Percentiles rank a stretch among this genome's conserved stretches.
Evolutionary conservation across 35 echinoderm and acorn worm genomes (phyloP).

Genomic region (Apostichopus parvimensis): DNA sequence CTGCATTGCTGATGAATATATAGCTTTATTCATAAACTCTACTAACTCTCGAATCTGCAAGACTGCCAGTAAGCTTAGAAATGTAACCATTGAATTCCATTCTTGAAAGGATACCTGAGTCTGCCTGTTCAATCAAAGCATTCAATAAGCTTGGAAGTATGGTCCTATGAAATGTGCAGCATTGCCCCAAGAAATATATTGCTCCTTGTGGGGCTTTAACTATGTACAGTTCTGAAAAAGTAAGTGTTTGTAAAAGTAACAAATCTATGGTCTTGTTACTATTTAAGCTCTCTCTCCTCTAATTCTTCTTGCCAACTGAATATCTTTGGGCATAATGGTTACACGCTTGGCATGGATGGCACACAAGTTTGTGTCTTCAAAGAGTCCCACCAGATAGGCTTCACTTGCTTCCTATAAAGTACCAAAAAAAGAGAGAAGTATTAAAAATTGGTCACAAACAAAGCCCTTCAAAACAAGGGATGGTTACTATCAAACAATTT

Average conservation of each 20-base stretch:
- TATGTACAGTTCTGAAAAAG: background rate
- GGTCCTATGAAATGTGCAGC: constrained; percentile 32
- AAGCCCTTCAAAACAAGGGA: too few relatives aligned
- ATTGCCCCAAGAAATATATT: constrained; percentile 41
- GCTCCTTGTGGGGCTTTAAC: constrained; percentile 34
- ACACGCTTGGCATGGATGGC: constrained; percentile 98
- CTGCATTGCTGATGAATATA: too few relatives aligned
- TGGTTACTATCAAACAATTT: too few relatives aligned
- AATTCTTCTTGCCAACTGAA: constrained; percentile 89
- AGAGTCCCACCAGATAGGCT: constrained; percentile 92
- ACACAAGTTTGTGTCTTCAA: constrained; percentile 98
- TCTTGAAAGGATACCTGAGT: background rate
- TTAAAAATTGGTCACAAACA: too few relatives aligned
- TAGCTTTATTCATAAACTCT: too few relatives aligned
- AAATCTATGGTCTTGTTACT: background rate
- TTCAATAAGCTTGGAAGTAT: background rate
- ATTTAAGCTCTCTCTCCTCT: constrained; percentile 76
- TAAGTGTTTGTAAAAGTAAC: background rate
- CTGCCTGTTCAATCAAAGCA: background rate
- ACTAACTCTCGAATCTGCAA: too few relatives aligned
- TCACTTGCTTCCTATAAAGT: constrained; percentile 88
- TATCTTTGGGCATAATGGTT: constrained; percentile 99
- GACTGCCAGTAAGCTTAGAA: too few relatives aligned
- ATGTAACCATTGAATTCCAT: too few relatives aligned
- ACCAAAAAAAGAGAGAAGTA: background rate